Percentiles rank a stretch among this genome's conserved stretches.
These are phyloP conservation scores for Camelus dromedarius DNA, from an alignment of 2,113 vertebrate genomes.

Conservation along the genomic window DNA sequence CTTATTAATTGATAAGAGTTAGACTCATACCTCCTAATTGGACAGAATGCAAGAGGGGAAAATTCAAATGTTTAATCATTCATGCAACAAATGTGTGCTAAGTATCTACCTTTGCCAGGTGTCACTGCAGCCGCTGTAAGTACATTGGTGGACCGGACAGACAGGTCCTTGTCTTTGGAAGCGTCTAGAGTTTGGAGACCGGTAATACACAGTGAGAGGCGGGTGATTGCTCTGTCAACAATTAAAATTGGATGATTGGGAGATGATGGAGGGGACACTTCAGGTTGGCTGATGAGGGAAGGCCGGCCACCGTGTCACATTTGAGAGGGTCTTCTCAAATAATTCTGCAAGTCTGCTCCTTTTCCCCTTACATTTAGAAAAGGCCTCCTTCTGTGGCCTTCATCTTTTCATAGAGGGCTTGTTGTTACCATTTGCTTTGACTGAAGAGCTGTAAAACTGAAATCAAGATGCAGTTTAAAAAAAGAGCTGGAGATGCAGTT, in stretches of 20 bases:
- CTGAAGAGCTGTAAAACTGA: constrained; percentile 52
- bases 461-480: constrained; percentile 54
- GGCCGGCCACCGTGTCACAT: neutral
- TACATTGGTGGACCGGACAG: neutral
- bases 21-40: neutral
- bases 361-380: neutral
- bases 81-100: neutral
- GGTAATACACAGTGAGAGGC: neutral
- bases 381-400: neutral
- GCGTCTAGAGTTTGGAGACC: neutral
- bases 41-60: neutral
- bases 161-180: neutral
- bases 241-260: neutral
- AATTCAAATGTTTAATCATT: neutral
- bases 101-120: neutral
- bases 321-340: neutral
- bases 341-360: neutral
- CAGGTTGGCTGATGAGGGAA: neutral
- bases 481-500: constrained; percentile 62
- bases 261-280: neutral
- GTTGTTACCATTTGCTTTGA: constrained; percentile 43
- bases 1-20: constrained; percentile 27
- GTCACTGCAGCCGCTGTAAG: neutral
- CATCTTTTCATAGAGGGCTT: constrained; percentile 2
- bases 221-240: neutral